Conservation (phyloP, 2,888 invertebrate genomes). For the Eilema sororculum region DNA sequence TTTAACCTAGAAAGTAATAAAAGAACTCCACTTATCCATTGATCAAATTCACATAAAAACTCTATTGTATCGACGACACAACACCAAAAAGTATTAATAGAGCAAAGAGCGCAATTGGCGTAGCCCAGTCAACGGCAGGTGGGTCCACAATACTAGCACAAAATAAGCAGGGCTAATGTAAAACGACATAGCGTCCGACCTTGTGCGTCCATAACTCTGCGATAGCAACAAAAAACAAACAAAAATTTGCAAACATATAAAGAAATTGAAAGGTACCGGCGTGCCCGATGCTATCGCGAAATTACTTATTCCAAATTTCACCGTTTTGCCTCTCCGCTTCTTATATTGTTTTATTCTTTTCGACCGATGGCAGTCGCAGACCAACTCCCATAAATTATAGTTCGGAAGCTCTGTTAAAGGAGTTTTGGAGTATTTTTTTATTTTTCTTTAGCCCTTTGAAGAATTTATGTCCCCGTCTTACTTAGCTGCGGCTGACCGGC, state of each 20-base stretch:
- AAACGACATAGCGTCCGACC: slow-evolving; percentile 26
- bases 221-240: slow-evolving; percentile 63
- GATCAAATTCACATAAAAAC: background rate
- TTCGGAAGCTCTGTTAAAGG: slow-evolving; percentile 87
- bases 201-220: slow-evolving; percentile 66
- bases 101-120: slow-evolving; percentile 29
- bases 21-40: too few relatives aligned
- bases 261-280: slow-evolving; percentile 84
- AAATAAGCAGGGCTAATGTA: slow-evolving; percentile 41
- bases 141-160: slow-evolving; percentile 29
- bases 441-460: slow-evolving; percentile 84
- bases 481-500: slow-evolving; percentile 82
- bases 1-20: too few relatives aligned
- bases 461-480: slow-evolving; percentile 86
- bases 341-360: slow-evolving; percentile 66
- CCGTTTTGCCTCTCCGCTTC: slow-evolving; percentile 75
- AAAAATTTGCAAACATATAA: slow-evolving; percentile 80
- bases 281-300: slow-evolving; percentile 83
- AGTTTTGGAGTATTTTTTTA: slow-evolving; percentile 75
- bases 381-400: slow-evolving; percentile 85
- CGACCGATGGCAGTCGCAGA: slow-evolving; percentile 76
- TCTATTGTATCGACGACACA: too few relatives aligned
- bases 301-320: slow-evolving; percentile 85
- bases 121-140: slow-evolving; percentile 38
- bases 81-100: background rate